These are phyloP conservation scores for Drosophila dives DNA, from an alignment of 2,888 invertebrate genomes.

Conservation along the genomic window DNA sequence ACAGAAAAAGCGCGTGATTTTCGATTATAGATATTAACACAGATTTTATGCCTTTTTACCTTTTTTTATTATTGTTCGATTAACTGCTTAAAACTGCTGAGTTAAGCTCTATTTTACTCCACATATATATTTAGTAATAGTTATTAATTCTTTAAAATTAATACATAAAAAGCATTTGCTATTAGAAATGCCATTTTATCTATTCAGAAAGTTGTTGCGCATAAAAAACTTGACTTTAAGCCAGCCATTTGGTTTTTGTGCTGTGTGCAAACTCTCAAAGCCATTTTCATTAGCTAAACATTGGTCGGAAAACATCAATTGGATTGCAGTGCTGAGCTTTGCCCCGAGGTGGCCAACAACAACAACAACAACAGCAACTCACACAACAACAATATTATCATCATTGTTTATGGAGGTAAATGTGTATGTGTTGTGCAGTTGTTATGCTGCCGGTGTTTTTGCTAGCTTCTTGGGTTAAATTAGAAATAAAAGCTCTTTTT, in stretches of 20 bases:
- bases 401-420: constrained; percentile 23
- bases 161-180: not conserved
- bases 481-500: constrained; percentile 71
- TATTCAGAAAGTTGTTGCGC: not conserved
- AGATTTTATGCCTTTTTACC: constrained; percentile 62
- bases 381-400: constrained; percentile 21
- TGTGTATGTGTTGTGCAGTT: constrained; percentile 35
- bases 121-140: not conserved
- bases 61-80: too few species aligned
- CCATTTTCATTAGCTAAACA: constrained; percentile 53
- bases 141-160: not conserved
- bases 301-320: constrained; percentile 28
- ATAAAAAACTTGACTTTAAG: not conserved
- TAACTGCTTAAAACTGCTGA: not conserved
- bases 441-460: constrained; percentile 67
- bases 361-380: constrained; percentile 1
- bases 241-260: not conserved
- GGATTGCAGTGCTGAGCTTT: constrained; percentile 52
- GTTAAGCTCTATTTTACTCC: not conserved
- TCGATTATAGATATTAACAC: constrained; percentile 64
- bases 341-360: constrained; percentile 17
- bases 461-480: constrained; percentile 56
- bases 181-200: not conserved
- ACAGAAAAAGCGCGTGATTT: constrained; percentile 12
- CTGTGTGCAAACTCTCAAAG: constrained; percentile 21